Base-by-base conservation (phyloP, 2,888 invertebrate genomes). In the Hydroisotoma schaefferi region DNA sequence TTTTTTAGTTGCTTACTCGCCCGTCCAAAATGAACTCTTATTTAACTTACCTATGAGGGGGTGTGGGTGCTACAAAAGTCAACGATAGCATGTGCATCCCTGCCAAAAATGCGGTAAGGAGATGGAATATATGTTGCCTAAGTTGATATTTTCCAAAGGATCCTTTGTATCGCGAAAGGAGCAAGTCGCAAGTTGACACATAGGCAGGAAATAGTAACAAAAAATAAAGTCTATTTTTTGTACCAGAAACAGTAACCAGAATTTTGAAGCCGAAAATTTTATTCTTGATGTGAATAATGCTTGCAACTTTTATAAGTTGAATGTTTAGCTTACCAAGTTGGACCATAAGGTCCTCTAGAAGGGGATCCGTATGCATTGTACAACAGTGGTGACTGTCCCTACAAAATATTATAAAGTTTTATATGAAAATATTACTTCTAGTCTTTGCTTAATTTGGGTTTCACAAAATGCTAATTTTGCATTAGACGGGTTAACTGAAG, bases 1-100 rank as follows among this genome's bases (percentile, higher is more conserved):
- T n/a, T n/a, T n/a, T n/a, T n/a, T n/a, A n/a, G n/a, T n/a, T n/a
- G n/a, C n/a, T n/a, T n/a, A n/a, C n/a, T n/a, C n/a, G n/a, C n/a
- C n/a, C n/a, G n/a, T n/a, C n/a, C n/a, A n/a, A n/a, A n/a, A n/a
- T n/a, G n/a, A n/a, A n/a, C n/a, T n/a, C n/a, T n/a, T n/a, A n/a
- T n/a, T n/a, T 5, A 4, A 15, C 28, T 33, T 52, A 70, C 67
- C 70, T 61, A 56, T 69, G 69, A 8, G 54, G 33, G 6, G 72
- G 72, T 8, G 63, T 67, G 0, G 72, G 69, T 12, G 70, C 70
- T 5, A 68, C 65, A 37, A 65, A 64, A 1, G 58, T 63, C n/a
- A 69, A 53, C 8, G 64, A 63, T 2, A 72, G 61, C 72, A 72
- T 72, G 46, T 72, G 72, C 43, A 72, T 59, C 6, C 72, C 72